Evolutionary conservation across 2,113 vertebrate genomes (phyloP).

Genomic region (Gasterosteus nipponicus): DNA sequence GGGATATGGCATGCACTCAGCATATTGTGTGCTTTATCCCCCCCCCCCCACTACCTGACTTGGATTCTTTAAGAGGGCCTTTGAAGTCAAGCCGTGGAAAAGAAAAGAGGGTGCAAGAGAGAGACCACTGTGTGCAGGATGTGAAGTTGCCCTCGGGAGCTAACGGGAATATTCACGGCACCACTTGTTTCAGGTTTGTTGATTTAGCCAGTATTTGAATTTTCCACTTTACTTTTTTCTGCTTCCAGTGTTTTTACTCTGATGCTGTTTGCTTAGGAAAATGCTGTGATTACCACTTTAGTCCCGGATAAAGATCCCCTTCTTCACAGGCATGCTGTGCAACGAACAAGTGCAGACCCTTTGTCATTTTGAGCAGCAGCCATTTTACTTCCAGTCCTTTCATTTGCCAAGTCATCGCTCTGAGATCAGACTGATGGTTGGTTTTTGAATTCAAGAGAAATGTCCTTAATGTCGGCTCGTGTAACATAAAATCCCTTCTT

Average conservation of each 20-base stretch:
- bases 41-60: slow-evolving; percentile 53
- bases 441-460: neutral
- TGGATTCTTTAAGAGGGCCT: slow-evolving; percentile 59
- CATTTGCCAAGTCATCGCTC: neutral
- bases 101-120: slow-evolving; percentile 30
- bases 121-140: slow-evolving; percentile 47
- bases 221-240: slow-evolving; percentile 59
- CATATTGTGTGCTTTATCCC: slow-evolving; percentile 51
- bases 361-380: slow-evolving; percentile 19
- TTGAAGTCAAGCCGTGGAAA: slow-evolving; percentile 70
- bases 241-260: slow-evolving; percentile 57
- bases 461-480: neutral
- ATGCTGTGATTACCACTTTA: slow-evolving; percentile 63
- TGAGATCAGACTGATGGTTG: neutral
- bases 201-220: slow-evolving; percentile 79
- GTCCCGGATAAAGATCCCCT: slow-evolving; percentile 37
- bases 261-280: slow-evolving; percentile 72
- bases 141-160: slow-evolving; percentile 62
- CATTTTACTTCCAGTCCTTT: neutral
- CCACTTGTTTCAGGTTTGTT: slow-evolving; percentile 79
- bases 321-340: neutral
- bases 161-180: slow-evolving; percentile 71
- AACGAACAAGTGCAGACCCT: slow-evolving; percentile 9
- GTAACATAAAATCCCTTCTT: neutral
- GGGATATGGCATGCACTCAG: slow-evolving; percentile 45